phyloP scores from a whole-genome alignment of 2,888 invertebrate species.

The Gastracanthus pulcherrimus region DNA sequence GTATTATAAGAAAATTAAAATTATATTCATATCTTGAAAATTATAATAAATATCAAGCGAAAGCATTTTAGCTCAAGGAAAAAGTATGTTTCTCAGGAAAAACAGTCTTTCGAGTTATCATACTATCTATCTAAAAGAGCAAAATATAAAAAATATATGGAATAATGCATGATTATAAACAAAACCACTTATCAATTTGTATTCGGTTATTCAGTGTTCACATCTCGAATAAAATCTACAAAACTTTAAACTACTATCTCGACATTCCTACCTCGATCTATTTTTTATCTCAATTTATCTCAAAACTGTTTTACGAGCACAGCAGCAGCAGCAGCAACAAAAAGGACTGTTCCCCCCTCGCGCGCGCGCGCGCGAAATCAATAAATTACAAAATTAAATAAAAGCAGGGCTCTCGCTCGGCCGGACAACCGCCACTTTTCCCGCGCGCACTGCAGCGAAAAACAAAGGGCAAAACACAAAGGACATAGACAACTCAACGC shows the following conservation, averaged over 20 bases:
- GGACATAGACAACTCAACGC: not conserved
- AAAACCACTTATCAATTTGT: no score
- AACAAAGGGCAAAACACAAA: slow-evolving; percentile 6
- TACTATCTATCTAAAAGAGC: no score
- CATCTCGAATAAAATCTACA: not conserved
- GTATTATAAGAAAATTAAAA: no score
- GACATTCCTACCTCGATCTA: not conserved
- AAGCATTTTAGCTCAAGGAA: no score
- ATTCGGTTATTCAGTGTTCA: not conserved
- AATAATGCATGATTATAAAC: no score
- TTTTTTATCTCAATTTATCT: not conserved
- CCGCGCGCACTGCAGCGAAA: not conserved
- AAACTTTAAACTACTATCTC: not conserved
- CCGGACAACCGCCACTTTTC: slow-evolving; percentile 37
- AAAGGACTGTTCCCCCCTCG: not conserved
- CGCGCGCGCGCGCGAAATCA: slow-evolving; percentile 29
- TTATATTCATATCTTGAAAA: no score
- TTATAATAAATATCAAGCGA: no score
- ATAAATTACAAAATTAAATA: slow-evolving; percentile 50
- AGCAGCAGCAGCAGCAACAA: not conserved
- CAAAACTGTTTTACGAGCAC: not conserved
- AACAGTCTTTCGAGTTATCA: no score
- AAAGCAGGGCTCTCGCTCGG: not conserved
- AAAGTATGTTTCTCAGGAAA: no score
- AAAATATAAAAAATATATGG: no score